Base-by-base conservation (phyloP, 2,797 vertebrate genomes). In the Sparidentex hasta region DNA sequence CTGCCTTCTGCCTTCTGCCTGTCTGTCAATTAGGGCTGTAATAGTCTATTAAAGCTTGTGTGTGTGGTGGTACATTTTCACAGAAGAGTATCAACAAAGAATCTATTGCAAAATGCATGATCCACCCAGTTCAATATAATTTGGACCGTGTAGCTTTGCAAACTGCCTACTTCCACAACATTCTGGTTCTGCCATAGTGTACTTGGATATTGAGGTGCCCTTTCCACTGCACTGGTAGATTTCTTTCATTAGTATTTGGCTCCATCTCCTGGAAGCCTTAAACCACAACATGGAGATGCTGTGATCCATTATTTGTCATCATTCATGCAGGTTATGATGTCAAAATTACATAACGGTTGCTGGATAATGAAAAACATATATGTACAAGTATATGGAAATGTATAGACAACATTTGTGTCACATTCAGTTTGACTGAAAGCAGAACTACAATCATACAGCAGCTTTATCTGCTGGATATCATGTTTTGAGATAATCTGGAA, bases 211-310 rank as follows among this genome's bases (percentile, higher is more conserved):
- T 11, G 7, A 11, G 1, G 5, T 0, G 0, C 20, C 33, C 43
- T 12, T 3, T 12, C 17, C 11, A 1, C 25, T 41, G 0, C 12
- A 41, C 38, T 0, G 11, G 3, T 1, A 3, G 3, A 46, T 56
- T 44, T 76, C 63, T 80, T 85, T 75, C 0, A 3, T 78, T 54
- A 48, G 87, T 75, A 79, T 92, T 46, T 92, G 90, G 86, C 92
- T 74, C 93, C 89, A 89, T 90, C 94, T 93, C 1, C 76, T 92
- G 93, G 90, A 79, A 1, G 4, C 20, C 0, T 25, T 0, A 3
- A 70, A 7, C 0, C 47, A 88, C 12, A 74, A 17, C 82, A 82
- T 16, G 38, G 2, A 23, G 20, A 73, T 14, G 3, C 27, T 21
- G 12, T 3, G 46, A 16, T 16, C 1, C 2, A 43, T 7, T 14